Evolutionary conservation across 2,888 invertebrate species (phyloP), one percentile per base, ranked within the genome.

Genomic region (Cacoxenus indagator): DNA sequence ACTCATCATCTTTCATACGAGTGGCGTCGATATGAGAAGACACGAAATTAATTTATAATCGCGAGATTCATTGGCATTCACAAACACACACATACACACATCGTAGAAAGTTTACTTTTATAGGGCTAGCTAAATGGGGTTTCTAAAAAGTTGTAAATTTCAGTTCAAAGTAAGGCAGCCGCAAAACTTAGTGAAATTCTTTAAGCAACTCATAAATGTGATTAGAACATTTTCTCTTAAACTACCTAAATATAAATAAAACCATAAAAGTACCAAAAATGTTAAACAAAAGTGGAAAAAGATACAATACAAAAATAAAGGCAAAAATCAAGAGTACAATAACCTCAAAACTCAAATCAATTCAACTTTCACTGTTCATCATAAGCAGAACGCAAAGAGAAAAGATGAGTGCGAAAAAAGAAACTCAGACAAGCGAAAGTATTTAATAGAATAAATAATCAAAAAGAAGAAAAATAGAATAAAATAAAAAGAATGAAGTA

Each of bases 291-390:
- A 73, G 66, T 45, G 2, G n/a, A 37, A 65, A 22, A 43, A 11
- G 61, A 83, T 83, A 78, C 81, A 81, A 76, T 48, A 61, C n/a
- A 64, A 73, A 70, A 75, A 75, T 73, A 70, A 61, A 68, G 66
- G 73, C 51, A 71, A 77, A 37, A 37, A 78, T 82, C 55, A 68
- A 67, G n/a, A n/a, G n/a, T n/a, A n/a, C n/a, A n/a, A 62, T 62
- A 65, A 64, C 48, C 59, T 57, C 11, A 9, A 62, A 11, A 46
- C 48, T n/a, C 59, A 61, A 62, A 24, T 29, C 27, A 64, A 66
- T 19, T 46, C 55, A 57, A 17, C 61, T 68, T 51, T 6, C 26
- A 31, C 14, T 66, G 6, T 24, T 46, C 26, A 11, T 14, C 54
- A 27, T 19, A 43, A n/a, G 4, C 8, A 46, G 29, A 67, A 55